Evolutionary conservation across 2,888 invertebrate species (phyloP).

Genomic region (Hypomecis atomaria): DNA sequence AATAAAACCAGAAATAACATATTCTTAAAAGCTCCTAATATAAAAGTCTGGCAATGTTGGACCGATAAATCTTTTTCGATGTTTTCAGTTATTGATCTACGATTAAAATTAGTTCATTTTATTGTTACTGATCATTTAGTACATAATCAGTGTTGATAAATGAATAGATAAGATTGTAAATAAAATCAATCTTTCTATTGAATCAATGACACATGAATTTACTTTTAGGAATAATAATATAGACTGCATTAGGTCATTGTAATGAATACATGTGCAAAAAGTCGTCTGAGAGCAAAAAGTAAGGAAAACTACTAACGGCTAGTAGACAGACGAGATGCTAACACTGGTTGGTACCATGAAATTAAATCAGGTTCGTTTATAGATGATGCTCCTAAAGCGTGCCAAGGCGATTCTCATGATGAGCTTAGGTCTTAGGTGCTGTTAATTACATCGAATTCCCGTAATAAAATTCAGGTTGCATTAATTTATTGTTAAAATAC

Average conservation of each 20-base stretch:
- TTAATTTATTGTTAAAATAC: slow-evolving; percentile 24
- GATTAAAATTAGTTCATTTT: slow-evolving; percentile 10
- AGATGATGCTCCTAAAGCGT: slow-evolving; percentile 59
- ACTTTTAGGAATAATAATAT: slow-evolving; percentile 18
- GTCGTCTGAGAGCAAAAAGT: neutral
- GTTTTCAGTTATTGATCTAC: slow-evolving; percentile 30
- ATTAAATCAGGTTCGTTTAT: slow-evolving; percentile 38
- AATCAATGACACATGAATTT: slow-evolving; percentile 29
- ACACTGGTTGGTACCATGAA: slow-evolving; percentile 25
- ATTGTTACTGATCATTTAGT: slow-evolving; percentile 15
- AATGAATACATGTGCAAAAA: slow-evolving; percentile 12
- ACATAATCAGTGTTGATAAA: slow-evolving; percentile 13
- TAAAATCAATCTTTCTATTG: slow-evolving; percentile 15
- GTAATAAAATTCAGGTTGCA: slow-evolving; percentile 39
- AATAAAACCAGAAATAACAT: slow-evolving; percentile 26
- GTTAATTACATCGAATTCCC: slow-evolving; percentile 53
- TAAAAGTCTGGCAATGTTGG: slow-evolving; percentile 5
- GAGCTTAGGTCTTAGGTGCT: slow-evolving; percentile 50
- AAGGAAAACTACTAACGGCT: slow-evolving; percentile 7
- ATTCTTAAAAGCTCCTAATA: slow-evolving; percentile 5
- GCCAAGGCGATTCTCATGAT: slow-evolving; percentile 68
- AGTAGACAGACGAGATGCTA: slow-evolving; percentile 5
- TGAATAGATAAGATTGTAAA: neutral
- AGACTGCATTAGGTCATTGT: slow-evolving; percentile 11
- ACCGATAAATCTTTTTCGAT: slow-evolving; percentile 15